These are phyloP conservation scores for Periplaneta americana DNA, from an alignment of 1,140 invertebrate genomes.

Conservation along the genomic window DNA sequence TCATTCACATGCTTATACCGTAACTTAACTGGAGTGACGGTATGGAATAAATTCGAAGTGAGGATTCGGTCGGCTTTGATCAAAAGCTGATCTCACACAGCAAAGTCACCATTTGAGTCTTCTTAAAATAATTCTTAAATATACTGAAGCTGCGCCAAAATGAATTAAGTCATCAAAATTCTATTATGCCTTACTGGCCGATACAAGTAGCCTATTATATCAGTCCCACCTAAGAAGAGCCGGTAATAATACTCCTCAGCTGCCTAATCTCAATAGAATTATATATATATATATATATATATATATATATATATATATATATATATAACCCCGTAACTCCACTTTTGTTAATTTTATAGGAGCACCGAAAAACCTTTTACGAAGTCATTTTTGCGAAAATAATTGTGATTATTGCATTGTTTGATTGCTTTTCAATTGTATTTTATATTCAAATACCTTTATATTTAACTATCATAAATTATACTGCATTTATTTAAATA, in stretches of 20 bases:
- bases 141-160: neutral
- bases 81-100: neutral
- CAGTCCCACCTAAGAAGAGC: neutral
- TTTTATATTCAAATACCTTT: no score
- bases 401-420: no score
- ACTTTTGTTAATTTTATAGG: no score
- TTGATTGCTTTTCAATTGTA: no score
- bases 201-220: neutral
- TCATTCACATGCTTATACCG: neutral
- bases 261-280: no score
- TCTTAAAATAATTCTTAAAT: neutral
- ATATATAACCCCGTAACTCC: no score
- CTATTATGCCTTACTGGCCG: neutral
- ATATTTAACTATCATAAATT: no score
- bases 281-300: no score
- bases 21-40: neutral
- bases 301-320: no score
- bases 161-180: neutral
- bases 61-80: neutral
- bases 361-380: no score
- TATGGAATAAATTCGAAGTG: neutral
- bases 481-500: no score
- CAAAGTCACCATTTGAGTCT: neutral
- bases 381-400: no score
- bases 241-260: neutral